Conservation (phyloP, 2,888 invertebrate genomes). For the Eupithecia insigniata region DNA sequence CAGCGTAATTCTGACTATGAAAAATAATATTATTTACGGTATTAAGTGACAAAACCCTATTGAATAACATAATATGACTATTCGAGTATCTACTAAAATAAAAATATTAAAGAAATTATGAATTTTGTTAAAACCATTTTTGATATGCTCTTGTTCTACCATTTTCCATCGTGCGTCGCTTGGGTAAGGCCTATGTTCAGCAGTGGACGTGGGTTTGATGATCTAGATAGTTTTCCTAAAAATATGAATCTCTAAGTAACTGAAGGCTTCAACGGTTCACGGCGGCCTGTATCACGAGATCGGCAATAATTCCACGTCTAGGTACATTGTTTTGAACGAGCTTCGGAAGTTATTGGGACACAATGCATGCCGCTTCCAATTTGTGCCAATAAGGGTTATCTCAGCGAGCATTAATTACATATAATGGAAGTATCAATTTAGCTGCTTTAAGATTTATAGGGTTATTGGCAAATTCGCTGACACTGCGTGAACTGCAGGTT, state of each 20-base stretch:
- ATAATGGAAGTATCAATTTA: background rate
- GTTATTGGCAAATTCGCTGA: no score
- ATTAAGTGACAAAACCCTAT: no score
- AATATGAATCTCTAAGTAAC: background rate
- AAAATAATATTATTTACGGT: no score
- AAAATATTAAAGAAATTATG: no score
- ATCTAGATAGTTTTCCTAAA: background rate
- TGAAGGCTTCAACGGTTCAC: background rate
- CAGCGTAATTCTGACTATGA: no score
- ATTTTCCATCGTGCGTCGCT: no score
- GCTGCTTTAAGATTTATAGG: no score
- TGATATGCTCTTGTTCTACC: no score
- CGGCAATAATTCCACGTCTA: slow-evolving; percentile 42
- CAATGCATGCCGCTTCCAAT: slow-evolving; percentile 32
- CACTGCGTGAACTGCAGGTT: no score
- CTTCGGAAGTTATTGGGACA: slow-evolving; percentile 29
- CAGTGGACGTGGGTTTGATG: background rate
- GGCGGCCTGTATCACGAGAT: slow-evolving; percentile 34
- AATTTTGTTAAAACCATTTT: no score
- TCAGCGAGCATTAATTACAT: slow-evolving; percentile 14
- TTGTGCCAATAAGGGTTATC: slow-evolving; percentile 16
- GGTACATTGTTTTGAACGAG: slow-evolving; percentile 36
- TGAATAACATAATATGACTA: no score
- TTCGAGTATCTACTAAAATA: no score
- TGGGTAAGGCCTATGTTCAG: background rate